Conservation (phyloP, 2,797 vertebrate species). For the Jordanella pulchra region DNA sequence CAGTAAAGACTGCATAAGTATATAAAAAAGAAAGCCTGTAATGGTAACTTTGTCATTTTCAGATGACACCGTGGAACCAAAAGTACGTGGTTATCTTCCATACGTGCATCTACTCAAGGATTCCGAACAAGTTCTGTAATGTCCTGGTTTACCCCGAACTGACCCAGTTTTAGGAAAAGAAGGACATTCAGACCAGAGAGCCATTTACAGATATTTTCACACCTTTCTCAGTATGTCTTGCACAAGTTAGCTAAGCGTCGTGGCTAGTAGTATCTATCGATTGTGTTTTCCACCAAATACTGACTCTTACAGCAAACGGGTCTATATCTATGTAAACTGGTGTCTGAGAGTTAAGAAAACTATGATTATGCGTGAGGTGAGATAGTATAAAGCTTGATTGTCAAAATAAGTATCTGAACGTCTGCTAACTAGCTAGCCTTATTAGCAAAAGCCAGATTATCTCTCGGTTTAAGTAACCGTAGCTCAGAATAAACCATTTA, state of each 20-base stretch:
- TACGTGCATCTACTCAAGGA: constrained; percentile 1
- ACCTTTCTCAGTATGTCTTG: constrained; percentile 36
- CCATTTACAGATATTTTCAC: constrained; percentile 20
- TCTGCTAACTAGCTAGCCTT: constrained; percentile 29
- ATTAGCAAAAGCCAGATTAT: constrained; percentile 49
- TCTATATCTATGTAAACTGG: neutral
- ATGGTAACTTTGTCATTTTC: neutral
- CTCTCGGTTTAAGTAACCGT: constrained; percentile 58
- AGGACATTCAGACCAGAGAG: constrained; percentile 17
- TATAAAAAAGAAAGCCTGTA: neutral
- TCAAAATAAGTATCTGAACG: constrained; percentile 28
- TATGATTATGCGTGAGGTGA: no score
- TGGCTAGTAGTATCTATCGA: constrained; percentile 32
- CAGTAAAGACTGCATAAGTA: no score
- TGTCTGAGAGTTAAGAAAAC: no score
- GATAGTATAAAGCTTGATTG: neutral
- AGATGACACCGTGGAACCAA: constrained; percentile 9
- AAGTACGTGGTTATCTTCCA: neutral
- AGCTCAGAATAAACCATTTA: constrained; percentile 14
- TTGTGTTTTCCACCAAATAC: neutral
- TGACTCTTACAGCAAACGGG: fast-evolving
- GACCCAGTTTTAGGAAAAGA: constrained; percentile 49
- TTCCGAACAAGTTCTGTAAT: constrained; percentile 10
- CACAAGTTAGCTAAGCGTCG: constrained; percentile 39
- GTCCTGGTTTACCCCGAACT: constrained; percentile 50